Base-by-base conservation (phyloP, 2,888 invertebrate genomes). In the Stenodema calcarata region DNA sequence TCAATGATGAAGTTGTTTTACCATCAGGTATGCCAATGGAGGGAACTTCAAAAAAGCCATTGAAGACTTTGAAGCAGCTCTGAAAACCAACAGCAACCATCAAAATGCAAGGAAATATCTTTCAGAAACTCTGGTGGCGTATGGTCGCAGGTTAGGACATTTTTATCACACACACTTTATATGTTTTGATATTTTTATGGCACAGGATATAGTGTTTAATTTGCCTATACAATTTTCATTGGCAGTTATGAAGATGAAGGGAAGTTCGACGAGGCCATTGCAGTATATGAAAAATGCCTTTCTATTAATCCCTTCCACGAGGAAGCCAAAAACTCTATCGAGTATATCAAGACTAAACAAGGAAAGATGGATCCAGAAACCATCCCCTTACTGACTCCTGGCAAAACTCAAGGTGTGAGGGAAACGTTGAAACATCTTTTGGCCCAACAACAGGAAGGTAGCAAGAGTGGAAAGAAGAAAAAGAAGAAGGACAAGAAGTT, bases 61-160 rank as follows among this genome's bases (percentile, higher is more conserved):
- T 89, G 96, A 96, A 90, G 98, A 99, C 91, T 98, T 99, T 91
- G 97, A 98, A 91, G 95, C 95, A 28, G 98, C 98, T 4, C 91
- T 98, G 54, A 95, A 96, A 91, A 91, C 97, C 70, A 97, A 98
- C 92, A 95, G 96, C 0, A 95, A 94, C 88, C 98, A 99, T 91
- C 95, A 95, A 0, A 98, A 98, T 92, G 98, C 98, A 44, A 94
- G 96, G 87, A 98, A 97, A 91, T 99, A 98, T 92, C 94, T 98
- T 93, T 96, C 97, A 44, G 98, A 98, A 91, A 98, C 98, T 0
- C 92, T 98, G 73, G 96, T 98, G 0, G 98, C 98, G 0, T 92
- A 96, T 80, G 98, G 97, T 47, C 94, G 96, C 90, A 91, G 91
- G 92, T 90, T 88, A 82, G 62, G 18, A 28, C 4, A n/a, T n/a